These are phyloP conservation scores for Tipula unca DNA, from an alignment of 2,888 invertebrate species.

Conservation along the genomic window DNA sequence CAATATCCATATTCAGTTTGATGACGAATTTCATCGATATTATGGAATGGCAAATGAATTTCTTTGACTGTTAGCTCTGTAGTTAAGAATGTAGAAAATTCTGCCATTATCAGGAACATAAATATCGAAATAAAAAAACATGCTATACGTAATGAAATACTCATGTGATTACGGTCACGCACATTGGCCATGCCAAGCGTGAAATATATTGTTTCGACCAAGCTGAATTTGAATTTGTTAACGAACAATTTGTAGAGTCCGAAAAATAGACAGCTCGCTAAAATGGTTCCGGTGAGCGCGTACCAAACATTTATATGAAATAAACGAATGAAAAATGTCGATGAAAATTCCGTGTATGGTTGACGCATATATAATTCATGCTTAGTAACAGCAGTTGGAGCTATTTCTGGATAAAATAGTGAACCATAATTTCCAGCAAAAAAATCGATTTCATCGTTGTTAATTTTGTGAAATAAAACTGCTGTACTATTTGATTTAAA, in stretches of 20 bases:
- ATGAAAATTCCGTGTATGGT: neutral
- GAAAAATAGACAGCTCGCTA: neutral
- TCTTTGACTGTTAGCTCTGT: neutral
- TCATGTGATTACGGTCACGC: neutral
- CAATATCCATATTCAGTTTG: neutral
- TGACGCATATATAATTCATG: neutral
- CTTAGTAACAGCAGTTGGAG: neutral
- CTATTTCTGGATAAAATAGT: neutral
- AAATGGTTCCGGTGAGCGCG: neutral
- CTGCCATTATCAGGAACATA: neutral
- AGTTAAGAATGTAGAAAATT: neutral
- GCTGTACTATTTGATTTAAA: too few relatives aligned
- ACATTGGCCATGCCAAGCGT: neutral
- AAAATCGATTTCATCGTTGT: neutral
- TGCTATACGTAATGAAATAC: neutral
- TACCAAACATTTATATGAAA: neutral
- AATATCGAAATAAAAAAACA: neutral
- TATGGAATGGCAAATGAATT: neutral
- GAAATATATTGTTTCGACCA: neutral
- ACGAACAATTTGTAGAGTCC: neutral
- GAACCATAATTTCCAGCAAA: neutral
- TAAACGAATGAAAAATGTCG: neutral
- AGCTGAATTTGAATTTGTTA: neutral
- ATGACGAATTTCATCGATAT: neutral
- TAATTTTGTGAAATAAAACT: neutral